Evolutionary conservation across 2,888 invertebrate genomes (phyloP).

Genomic region (Conops quadrifasciatus): DNA sequence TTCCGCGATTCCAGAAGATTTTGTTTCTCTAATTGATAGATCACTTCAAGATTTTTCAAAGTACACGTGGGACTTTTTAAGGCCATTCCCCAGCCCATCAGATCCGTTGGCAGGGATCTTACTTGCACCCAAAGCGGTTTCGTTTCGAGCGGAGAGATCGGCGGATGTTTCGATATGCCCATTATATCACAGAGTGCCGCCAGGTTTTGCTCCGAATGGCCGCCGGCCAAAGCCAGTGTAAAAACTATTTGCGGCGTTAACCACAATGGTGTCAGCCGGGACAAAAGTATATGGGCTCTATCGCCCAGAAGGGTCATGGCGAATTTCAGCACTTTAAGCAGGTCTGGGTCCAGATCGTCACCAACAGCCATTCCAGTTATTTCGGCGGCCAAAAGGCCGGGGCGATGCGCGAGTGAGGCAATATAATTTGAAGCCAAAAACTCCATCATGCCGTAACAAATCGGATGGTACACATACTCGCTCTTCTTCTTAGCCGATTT

Average conservation of each 20-base stretch:
- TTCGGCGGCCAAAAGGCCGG: conserved; percentile 67
- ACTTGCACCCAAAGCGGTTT: conserved; percentile 61
- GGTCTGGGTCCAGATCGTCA: conserved; percentile 66
- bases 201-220: conserved; percentile 67
- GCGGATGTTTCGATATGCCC: conserved; percentile 65
- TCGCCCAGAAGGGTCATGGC: conserved; percentile 67
- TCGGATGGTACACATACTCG: conserved; percentile 65
- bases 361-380: conserved; percentile 57
- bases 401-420: conserved; percentile 67
- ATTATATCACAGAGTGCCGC: conserved; percentile 67
- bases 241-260: conserved; percentile 68
- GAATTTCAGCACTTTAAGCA: conserved; percentile 64
- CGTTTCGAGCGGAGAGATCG: conserved; percentile 60
- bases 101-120: conserved; percentile 65
- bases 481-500: conserved; percentile 63
- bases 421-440: conserved; percentile 69
- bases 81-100: conserved; percentile 68
- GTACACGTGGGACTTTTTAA: conserved; percentile 66
- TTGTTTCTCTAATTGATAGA: conserved; percentile 67
- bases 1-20: conserved; percentile 54
- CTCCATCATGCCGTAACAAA: conserved; percentile 67
- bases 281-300: conserved; percentile 66
- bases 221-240: conserved; percentile 68
- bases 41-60: conserved; percentile 67
- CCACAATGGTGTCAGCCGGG: conserved; percentile 67